phyloP scores from a whole-genome alignment of 2,888 invertebrate genomes.

The Willowsia nigromaculata region DNA sequence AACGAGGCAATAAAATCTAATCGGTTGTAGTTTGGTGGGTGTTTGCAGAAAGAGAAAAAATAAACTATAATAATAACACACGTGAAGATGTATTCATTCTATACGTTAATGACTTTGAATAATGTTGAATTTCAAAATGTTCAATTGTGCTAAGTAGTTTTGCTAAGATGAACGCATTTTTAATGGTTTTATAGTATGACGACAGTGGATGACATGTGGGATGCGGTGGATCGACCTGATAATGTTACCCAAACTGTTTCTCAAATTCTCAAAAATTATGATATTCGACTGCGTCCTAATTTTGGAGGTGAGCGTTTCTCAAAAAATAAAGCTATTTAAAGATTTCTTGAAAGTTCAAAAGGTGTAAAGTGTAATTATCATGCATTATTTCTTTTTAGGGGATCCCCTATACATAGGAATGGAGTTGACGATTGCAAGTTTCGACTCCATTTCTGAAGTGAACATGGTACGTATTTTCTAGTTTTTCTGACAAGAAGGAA shows the following conservation, averaged over 20 bases:
- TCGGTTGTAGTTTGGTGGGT: no score
- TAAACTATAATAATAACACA: no score
- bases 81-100: no score
- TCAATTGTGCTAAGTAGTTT: no score
- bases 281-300: constrained; percentile 81
- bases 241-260: constrained; percentile 81
- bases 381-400: constrained; percentile 80
- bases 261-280: constrained; percentile 81
- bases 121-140: no score
- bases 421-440: constrained; percentile 83
- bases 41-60: no score
- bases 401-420: constrained; percentile 82
- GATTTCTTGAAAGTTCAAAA: no score
- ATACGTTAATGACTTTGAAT: no score
- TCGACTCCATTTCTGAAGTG: constrained; percentile 84
- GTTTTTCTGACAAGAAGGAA: no score
- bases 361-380: no score
- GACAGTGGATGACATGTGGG: constrained; percentile 75
- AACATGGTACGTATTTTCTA: constrained; percentile 84
- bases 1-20: not conserved
- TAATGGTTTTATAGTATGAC: not conserved
- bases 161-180: no score
- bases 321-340: not conserved
- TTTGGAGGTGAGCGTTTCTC: constrained; percentile 80
- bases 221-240: constrained; percentile 76